These are phyloP conservation scores for Oncorhynchus keta DNA, from an alignment of 2,113 vertebrate species.

Conservation along the genomic window DNA sequence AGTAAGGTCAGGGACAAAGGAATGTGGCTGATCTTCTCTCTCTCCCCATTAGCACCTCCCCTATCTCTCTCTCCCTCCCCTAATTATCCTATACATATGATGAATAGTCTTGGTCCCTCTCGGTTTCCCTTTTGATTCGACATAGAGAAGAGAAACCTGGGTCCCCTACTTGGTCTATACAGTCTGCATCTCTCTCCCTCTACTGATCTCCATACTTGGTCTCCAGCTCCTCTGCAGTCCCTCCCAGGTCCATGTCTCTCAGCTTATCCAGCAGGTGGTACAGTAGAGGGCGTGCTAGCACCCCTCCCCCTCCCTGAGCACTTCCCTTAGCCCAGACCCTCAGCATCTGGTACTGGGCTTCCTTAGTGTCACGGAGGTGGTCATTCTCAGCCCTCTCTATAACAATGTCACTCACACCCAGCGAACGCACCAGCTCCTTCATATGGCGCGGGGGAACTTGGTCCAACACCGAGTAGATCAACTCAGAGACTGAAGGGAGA, in stretches of 20 bases:
- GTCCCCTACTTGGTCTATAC: too few species aligned
- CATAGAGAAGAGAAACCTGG: too few species aligned
- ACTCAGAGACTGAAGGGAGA: slow-evolving; percentile 50
- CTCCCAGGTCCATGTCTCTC: slow-evolving; percentile 60
- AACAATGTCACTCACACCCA: slow-evolving; percentile 68
- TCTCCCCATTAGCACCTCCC: too few species aligned
- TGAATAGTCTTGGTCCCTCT: too few species aligned
- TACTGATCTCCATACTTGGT: slow-evolving; percentile 39
- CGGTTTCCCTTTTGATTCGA: too few species aligned
- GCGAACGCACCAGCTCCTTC: slow-evolving; percentile 69
- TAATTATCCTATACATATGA: too few species aligned
- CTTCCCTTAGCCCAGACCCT: slow-evolving; percentile 61
- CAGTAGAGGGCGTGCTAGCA: slow-evolving; percentile 48
- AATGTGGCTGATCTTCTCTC: too few species aligned
- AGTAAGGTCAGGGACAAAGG: too few species aligned
- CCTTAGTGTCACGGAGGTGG: slow-evolving; percentile 47
- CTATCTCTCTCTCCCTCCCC: too few species aligned
- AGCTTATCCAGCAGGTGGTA: slow-evolving; percentile 60
- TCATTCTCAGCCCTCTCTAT: slow-evolving; percentile 72
- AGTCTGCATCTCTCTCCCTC: not conserved
- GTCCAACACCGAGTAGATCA: slow-evolving; percentile 74
- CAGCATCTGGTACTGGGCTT: slow-evolving; percentile 77
- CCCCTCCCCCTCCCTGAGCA: slow-evolving; percentile 11
- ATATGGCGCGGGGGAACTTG: slow-evolving; percentile 63
- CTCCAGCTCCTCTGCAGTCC: slow-evolving; percentile 68